These are phyloP conservation scores for Ceratoteleas bidentatus DNA, from an alignment of 1,140 invertebrate species.

Conservation along the genomic window DNA sequence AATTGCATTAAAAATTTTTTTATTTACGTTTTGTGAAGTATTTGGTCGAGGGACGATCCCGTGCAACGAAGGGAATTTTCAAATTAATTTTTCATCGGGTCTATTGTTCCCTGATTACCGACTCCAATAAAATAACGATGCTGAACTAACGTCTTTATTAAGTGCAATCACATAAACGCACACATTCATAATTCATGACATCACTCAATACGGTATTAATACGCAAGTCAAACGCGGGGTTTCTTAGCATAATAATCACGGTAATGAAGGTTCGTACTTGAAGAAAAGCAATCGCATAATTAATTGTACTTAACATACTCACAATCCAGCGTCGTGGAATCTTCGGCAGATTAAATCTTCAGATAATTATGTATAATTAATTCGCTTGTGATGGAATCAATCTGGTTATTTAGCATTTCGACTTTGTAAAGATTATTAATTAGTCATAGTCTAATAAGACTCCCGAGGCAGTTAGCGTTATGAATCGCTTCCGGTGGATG, in stretches of 20 bases:
- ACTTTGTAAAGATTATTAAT: constrained; percentile 13
- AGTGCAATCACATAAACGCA: background rate
- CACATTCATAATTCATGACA: constrained; percentile 2
- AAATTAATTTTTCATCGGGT: no score
- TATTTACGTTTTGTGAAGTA: no score
- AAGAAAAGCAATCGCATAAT: constrained; percentile 21
- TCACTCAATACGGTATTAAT: background rate
- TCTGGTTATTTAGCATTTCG: constrained; percentile 15
- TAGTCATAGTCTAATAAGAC: constrained; percentile 11
- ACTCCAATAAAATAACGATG: no score
- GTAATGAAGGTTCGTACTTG: constrained; percentile 13
- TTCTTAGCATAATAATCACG: constrained; percentile 10
- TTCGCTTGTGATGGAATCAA: constrained; percentile 23
- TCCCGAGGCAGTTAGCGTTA: background rate
- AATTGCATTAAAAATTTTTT: no score
- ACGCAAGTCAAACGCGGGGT: background rate
- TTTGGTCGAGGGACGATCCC: no score
- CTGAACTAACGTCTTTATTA: no score
- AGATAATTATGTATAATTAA: constrained; percentile 36
- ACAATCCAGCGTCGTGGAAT: constrained; percentile 14
- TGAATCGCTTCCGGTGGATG: background rate
- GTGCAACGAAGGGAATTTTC: no score
- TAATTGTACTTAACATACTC: constrained; percentile 21
- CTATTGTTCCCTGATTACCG: no score
- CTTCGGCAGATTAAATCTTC: constrained; percentile 10